phyloP scores from a whole-genome alignment of 2,113 vertebrate genomes.

The Gnathonemus echidnorhynchus region DNA sequence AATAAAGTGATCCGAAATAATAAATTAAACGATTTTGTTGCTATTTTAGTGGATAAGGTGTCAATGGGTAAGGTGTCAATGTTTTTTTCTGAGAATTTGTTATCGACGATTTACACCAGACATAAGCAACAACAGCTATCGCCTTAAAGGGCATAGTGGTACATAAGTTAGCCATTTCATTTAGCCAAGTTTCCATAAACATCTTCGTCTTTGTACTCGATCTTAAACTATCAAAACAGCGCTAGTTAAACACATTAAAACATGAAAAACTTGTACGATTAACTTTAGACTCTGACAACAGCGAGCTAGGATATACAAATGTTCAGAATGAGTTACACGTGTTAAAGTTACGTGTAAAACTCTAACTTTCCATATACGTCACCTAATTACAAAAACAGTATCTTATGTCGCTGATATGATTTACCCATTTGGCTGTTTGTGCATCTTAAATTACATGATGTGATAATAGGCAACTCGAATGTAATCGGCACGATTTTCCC shows the following conservation, averaged over 20 bases:
- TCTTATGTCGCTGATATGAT: not conserved
- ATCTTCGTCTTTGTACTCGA: not conserved
- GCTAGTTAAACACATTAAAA: not conserved
- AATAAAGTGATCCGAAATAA: not conserved
- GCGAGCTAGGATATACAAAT: not conserved
- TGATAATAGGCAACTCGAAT: not conserved
- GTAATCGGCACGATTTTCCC: not conserved
- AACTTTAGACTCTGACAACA: not conserved
- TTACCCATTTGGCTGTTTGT: not conserved
- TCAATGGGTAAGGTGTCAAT: not conserved
- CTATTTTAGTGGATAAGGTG: not conserved
- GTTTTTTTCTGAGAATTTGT: not conserved
- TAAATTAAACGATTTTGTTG: not conserved
- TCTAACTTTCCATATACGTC: not conserved
- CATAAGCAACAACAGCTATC: not conserved
- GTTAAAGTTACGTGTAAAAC: not conserved
- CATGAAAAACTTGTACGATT: not conserved
- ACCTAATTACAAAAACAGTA: not conserved
- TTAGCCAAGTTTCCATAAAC: not conserved
- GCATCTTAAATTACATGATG: not conserved
- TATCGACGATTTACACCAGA: not conserved
- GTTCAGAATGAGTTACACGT: not conserved
- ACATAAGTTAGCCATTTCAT: not conserved
- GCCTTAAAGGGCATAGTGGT: not conserved
- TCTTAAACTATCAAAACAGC: not conserved